Percentiles rank a stretch among this genome's conserved stretches.
These are phyloP conservation scores for Arrhopalites spinosus DNA, from an alignment of 2,888 invertebrate genomes.

Conservation along the genomic window DNA sequence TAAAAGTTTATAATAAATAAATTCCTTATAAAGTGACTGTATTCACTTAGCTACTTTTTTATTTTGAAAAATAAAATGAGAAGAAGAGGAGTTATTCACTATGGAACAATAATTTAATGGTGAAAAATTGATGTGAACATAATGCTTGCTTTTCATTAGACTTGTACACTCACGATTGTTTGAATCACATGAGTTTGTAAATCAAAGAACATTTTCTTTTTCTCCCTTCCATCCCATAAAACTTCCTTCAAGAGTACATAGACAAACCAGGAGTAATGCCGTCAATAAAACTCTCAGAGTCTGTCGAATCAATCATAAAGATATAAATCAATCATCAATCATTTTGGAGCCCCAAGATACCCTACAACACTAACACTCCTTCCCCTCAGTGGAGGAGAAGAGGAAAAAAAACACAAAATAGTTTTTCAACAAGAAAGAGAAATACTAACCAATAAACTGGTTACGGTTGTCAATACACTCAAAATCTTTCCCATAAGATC, in stretches of 20 bases:
- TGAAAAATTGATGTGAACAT: not conserved
- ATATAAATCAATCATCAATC: slow-evolving; percentile 38
- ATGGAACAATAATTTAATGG: too few relatives aligned
- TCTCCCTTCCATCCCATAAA: not conserved
- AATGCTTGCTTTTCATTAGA: slow-evolving; percentile 8
- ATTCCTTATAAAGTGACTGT: not conserved
- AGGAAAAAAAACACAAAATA: not conserved
- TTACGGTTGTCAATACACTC: slow-evolving; percentile 25
- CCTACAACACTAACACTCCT: slow-evolving; percentile 24
- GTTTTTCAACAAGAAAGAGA: not conserved
- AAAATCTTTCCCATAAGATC: slow-evolving; percentile 19
- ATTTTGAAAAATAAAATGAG: too few relatives aligned
- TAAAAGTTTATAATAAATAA: not conserved
- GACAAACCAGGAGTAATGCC: not conserved
- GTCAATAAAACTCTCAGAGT: slow-evolving; percentile 4
- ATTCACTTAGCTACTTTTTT: not conserved
- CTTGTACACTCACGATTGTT: slow-evolving; percentile 9
- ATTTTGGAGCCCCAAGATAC: slow-evolving; percentile 25
- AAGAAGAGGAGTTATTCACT: too few relatives aligned
- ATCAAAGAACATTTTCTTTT: slow-evolving; percentile 1
- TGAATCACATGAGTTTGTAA: not conserved
- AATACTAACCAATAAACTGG: slow-evolving; percentile 25
- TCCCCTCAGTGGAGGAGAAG: slow-evolving; percentile 5
- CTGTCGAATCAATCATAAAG: slow-evolving; percentile 33
- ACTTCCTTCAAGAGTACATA: not conserved